phyloP scores from a whole-genome alignment of 1,140 invertebrate species.

The Capitella teleta region DNA sequence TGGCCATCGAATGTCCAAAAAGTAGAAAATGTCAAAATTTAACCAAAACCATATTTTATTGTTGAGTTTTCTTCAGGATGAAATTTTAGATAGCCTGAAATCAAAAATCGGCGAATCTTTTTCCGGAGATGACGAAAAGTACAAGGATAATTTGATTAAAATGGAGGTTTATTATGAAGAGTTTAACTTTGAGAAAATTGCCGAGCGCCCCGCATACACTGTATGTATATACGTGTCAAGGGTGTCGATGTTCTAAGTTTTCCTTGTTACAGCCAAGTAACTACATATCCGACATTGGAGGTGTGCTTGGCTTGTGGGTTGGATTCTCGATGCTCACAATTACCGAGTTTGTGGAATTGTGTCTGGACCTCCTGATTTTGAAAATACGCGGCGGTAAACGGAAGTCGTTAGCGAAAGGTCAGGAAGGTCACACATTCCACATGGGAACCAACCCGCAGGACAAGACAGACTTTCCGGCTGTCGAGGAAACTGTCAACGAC shows the following conservation, averaged over 20 bases:
- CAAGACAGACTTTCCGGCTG: too few species aligned
- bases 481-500: too few species aligned
- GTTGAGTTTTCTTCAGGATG: background rate
- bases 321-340: constrained; percentile 6
- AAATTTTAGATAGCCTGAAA: background rate
- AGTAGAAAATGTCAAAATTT: too few species aligned
- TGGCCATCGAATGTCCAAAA: too few species aligned
- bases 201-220: constrained; percentile 5
- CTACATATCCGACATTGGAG: constrained; percentile 7
- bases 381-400: too few species aligned
- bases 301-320: constrained; percentile 3
- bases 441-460: too few species aligned
- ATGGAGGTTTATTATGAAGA: constrained; percentile 15
- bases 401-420: too few species aligned
- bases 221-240: too few species aligned
- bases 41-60: too few species aligned
- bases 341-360: constrained; percentile 3
- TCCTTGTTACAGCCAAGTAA: background rate
- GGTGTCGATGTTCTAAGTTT: too few species aligned
- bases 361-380: constrained; percentile 9
- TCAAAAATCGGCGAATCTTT: constrained; percentile 3
- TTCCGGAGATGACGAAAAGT: constrained; percentile 9
- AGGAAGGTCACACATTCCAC: too few species aligned
- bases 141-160: constrained; percentile 10
- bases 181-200: constrained; percentile 8